A percentile compares a stretch with the other conserved stretches of the same genome.
These are phyloP conservation scores for Scatophagus argus DNA, from an alignment of 2,113 vertebrate genomes.

Conservation along the genomic window DNA sequence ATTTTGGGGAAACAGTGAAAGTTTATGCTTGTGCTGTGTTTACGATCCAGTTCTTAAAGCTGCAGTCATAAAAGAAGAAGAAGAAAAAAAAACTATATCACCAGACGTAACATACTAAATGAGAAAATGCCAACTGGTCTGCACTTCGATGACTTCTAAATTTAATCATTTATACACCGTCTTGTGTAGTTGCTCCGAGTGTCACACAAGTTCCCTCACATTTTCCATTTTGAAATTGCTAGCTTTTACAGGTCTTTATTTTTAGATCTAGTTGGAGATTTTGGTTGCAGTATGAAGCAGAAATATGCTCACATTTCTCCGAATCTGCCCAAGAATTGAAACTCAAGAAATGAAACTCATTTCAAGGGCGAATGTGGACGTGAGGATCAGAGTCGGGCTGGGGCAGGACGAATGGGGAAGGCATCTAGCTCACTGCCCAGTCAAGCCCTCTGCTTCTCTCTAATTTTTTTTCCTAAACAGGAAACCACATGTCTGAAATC, in stretches of 20 bases:
- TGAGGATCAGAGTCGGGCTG: conserved; percentile 19
- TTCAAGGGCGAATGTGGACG: conserved; percentile 76
- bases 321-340: not conserved
- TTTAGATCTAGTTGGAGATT: not conserved
- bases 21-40: conserved; percentile 44
- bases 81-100: conserved; percentile 60
- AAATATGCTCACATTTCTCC: not conserved
- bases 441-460: conserved; percentile 83
- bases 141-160: conserved; percentile 26
- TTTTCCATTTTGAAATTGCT: conserved; percentile 4
- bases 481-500: conserved; percentile 97
- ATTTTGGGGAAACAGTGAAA: conserved; percentile 51
- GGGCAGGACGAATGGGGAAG: conserved; percentile 13
- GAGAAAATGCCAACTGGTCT: conserved; percentile 9
- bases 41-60: conserved; percentile 46
- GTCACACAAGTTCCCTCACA: not conserved
- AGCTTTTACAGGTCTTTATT: not conserved
- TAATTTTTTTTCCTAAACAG: conserved; percentile 89
- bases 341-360: conserved; percentile 6
- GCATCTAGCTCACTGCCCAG: conserved; percentile 18
- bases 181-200: not conserved
- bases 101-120: conserved; percentile 43
- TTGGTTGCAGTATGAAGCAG: not conserved
- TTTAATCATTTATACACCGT: conserved; percentile 12
- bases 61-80: conserved; percentile 36